Evolutionary conservation across 2,113 vertebrate genomes (phyloP), one percentile per base, ranked within the genome.

Genomic region (Misgurnus anguillicaudatus): DNA sequence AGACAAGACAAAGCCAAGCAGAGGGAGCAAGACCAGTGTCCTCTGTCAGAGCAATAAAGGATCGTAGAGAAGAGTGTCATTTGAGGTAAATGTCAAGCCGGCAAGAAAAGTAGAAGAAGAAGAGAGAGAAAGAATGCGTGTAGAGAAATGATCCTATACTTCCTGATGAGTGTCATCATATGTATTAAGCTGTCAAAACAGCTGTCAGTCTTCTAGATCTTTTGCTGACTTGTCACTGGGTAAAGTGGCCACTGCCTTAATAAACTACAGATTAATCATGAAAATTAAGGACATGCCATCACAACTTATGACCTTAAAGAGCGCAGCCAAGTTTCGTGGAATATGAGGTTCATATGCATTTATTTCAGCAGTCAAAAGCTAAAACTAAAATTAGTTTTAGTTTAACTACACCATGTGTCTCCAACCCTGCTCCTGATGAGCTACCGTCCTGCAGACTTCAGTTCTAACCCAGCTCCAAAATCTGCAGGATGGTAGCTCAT

Each of bases 1-100:
- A 63, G 41, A 78, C 36, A 62, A 17, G 45, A 81, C 45, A 57
- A 48, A 55, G 21, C 45, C 67, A 51, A n/a, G 67, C 4, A 47
- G 13, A 80, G 51, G 67, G 17, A 81, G 48, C 31, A 16, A 63
- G n/a, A 60, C 11, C 16, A 5, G 38, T 51, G 42, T 74, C 7
- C 14, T 67, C 62, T 58, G 76, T 65, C 42, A 47, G 53, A 38
- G 36, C 14, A 61, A 83, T 45, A 66, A 58, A 62, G 64, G 61
- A 73, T 53, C 41, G 31, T 10, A 64, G 19, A 69, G 69, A 66
- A 6, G 45, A 14, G 61, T 36, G 31, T 80, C 55, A 77, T 73
- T 53, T 45, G 47, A 53, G 21, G 16, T 68, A 69, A 84, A 78
- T n/a, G 17, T 57, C 42, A 67, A 64, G n/a, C 53, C 68, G 1